Evolutionary conservation across 2,888 invertebrate genomes (phyloP).

Genomic region (Micropterix aruncella): DNA sequence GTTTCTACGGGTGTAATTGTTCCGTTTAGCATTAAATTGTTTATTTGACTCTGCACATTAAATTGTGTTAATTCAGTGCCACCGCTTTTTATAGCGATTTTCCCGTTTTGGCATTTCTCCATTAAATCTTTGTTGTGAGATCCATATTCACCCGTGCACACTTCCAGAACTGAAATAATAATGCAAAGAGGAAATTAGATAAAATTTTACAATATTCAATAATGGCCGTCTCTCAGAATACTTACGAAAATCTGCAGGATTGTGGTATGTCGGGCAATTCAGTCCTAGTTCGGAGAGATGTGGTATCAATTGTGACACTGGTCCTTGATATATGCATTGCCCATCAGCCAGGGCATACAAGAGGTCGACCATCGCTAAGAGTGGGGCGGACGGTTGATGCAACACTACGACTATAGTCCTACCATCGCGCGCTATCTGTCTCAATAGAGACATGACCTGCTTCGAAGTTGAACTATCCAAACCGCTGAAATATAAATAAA

Average conservation of each 20-base stretch:
- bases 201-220: background rate
- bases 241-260: conserved; percentile 83
- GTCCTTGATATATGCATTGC: conserved; percentile 67
- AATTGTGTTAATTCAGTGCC: background rate
- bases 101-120: conserved; percentile 47
- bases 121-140: conserved; percentile 36
- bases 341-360: conserved; percentile 74
- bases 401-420: conserved; percentile 79
- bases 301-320: conserved; percentile 58
- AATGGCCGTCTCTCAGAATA: conserved; percentile 13
- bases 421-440: conserved; percentile 69
- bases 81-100: conserved; percentile 18
- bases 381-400: conserved; percentile 79
- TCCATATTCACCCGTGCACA: conserved; percentile 69
- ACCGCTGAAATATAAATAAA: conserved; percentile 45
- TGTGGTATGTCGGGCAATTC: conserved; percentile 76
- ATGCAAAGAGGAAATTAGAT: conserved; percentile 4
- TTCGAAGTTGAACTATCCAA: conserved; percentile 71
- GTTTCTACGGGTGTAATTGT: conserved; percentile 35
- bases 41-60: conserved; percentile 11
- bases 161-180: conserved; percentile 56
- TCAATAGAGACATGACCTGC: conserved; percentile 67
- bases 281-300: conserved; percentile 58
- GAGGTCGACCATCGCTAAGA: conserved; percentile 82
- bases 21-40: conserved; percentile 35